Evolutionary conservation across 2,113 vertebrate genomes (phyloP), one percentile per base, ranked within the genome.

Genomic region (Acrocephalus arundinaceus): DNA sequence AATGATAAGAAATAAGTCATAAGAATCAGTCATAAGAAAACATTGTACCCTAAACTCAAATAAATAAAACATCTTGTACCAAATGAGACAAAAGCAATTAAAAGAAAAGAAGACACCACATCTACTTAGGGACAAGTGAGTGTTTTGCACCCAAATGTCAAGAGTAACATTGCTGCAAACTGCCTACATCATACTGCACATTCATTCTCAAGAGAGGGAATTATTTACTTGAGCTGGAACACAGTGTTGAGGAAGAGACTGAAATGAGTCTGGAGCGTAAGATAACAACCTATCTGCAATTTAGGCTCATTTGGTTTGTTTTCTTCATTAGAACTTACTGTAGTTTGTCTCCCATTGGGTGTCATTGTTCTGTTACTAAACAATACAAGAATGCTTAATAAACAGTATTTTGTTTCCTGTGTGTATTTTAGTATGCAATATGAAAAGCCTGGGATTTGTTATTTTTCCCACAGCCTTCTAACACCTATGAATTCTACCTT

Each of bases 331-430:
- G 51, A 78, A 86, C 27, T 90, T 84, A 21, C n/a, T 48, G 65
- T 52, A 37, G 16, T 91, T 83, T 93, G n/a, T 74, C 61, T 79
- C 75, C 90, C 91, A 39, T 19, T 39, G 65, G 71, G 71, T 94
- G 55, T 88, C 68, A 88, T 85, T 94, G 74, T 93, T 88, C 95
- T 87, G n/a, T 78, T 72, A 67, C 59, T 70, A 31, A 95, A 87
- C 22, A 83, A 87, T 68, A 71, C 10, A 86, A 66, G 7, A 81
- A 22, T 43, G 20, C 51, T 94, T 85, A 76, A 84, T 55, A 59
- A 91, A 89, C 23, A 81, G 21, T 21, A 87, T 92, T 79, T 74
- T 89, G 35, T 61, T 92, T 89, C 83, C 62, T 74, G 6, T 85
- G 35, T 67, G 21, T 72, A 52, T 83, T 91, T 77, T 62, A 77